Base-by-base conservation (phyloP, 1,140 invertebrate species). In the Drosophila arizonae region DNA sequence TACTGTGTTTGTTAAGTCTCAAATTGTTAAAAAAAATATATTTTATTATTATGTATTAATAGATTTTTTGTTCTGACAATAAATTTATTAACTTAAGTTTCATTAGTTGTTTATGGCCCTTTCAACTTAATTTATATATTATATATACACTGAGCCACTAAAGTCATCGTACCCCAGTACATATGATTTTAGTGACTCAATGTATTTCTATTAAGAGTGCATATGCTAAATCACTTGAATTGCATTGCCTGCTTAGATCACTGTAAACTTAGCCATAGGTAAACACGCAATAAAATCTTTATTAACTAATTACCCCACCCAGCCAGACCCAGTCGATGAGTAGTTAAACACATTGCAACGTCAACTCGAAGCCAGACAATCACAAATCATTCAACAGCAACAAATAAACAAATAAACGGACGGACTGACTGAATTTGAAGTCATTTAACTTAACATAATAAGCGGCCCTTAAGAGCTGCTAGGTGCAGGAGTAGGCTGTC, bases 321-420 rank as follows among this genome's bases (percentile, higher is more conserved):
- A 24, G 1, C 8, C n/a, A 46, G 26, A 17, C 54, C 26, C 26
- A 60, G 21, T 21, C 39, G 48, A 60, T 72, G 67, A 72, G 70
- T 48, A 60, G 58, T 72, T 17, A 10, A 72, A 46, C 64, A 56
- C 17, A 43, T 52, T 65, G 57, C 51, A n/a, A 15, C 39, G 46
- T n/a, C 48, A 60, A 17, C 46, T 65, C 41, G 36, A 51, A 48
- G 24, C 8, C 10, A 56, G 36, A 69, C 51, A 69, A 68, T 63
- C 69, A 71, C 82, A 87, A 88, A 88, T 86, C 82, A 88, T 79
- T 86, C 76, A 79, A 54, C 76, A 61, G 51, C 43, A 33, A 61
- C 30, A 55, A 68, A 77, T 64, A 81, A 87, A 76, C 55, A 82
- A 79, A 73, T 45, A 50, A 50, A 50, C 66, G 52, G 10, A 39